Percentiles rank a stretch among this genome's conserved stretches.
These are phyloP conservation scores for Trachelus troglodyta DNA, from an alignment of 2,888 invertebrate genomes.

Conservation along the genomic window DNA sequence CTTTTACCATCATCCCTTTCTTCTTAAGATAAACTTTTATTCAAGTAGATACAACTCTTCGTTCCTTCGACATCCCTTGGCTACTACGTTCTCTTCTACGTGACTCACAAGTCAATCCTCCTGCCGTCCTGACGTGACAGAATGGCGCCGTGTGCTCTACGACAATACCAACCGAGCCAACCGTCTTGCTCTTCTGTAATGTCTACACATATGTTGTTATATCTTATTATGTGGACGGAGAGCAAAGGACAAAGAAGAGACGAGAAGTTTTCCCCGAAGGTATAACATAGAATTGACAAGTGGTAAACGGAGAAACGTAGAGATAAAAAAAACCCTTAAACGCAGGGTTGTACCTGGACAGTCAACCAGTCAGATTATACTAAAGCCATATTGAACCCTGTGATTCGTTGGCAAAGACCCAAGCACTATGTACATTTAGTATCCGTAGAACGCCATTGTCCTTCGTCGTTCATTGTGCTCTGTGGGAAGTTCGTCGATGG, in stretches of 20 bases:
- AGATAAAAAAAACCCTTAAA: background rate
- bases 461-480: slow-evolving; percentile 36
- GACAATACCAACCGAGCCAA: background rate
- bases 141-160: slow-evolving; percentile 24
- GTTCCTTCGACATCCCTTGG: slow-evolving; percentile 9
- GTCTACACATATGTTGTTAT: background rate
- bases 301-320: background rate
- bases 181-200: slow-evolving; percentile 2
- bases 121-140: slow-evolving; percentile 25
- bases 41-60: background rate
- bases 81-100: no score
- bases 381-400: background rate
- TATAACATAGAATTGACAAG: background rate
- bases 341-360: background rate
- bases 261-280: background rate
- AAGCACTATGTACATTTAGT: background rate
- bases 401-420: background rate
- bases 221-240: background rate
- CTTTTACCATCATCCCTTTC: background rate
- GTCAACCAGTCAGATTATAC: background rate
- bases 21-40: no score
- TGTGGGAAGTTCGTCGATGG: slow-evolving; percentile 28
- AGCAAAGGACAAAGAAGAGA: background rate
- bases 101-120: background rate
- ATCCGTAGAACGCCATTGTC: slow-evolving; percentile 23